Conservation (phyloP, 1,140 invertebrate genomes). For the Gryllus bimaculatus region DNA sequence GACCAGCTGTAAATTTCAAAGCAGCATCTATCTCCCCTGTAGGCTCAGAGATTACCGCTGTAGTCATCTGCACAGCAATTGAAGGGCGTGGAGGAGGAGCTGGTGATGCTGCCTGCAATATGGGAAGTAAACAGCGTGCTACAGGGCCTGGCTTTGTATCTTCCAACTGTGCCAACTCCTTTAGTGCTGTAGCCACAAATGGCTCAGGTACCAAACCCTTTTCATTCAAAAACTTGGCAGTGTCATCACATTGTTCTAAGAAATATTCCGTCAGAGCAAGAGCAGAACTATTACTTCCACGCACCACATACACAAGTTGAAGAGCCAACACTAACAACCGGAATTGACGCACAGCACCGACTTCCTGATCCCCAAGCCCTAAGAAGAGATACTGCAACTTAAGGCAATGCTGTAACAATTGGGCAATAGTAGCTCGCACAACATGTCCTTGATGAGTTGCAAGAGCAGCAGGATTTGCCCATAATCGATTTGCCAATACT, state of each 20-base stretch:
- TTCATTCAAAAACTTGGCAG: constrained; percentile 41
- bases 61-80: constrained; percentile 49
- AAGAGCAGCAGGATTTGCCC: constrained; percentile 39
- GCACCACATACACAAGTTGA: constrained; percentile 66
- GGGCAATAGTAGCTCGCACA: constrained; percentile 44
- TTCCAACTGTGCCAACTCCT: constrained; percentile 62
- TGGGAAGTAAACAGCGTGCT: constrained; percentile 65
- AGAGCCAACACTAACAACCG: constrained; percentile 74
- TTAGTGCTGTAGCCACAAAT: constrained; percentile 70
- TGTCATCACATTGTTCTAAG: constrained; percentile 46
- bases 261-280: constrained; percentile 53
- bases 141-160: constrained; percentile 81
- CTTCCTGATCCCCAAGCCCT: constrained; percentile 61
- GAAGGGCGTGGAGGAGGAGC: constrained; percentile 51
- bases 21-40: constrained; percentile 69
- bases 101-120: constrained; percentile 55
- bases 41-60: constrained; percentile 76
- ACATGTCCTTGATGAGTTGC: constrained; percentile 39
- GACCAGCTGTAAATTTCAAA: constrained; percentile 86
- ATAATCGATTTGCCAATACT: constrained; percentile 34
- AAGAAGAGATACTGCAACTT: constrained; percentile 76
- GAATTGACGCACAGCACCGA: constrained; percentile 69
- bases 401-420: constrained; percentile 61
- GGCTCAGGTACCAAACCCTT: constrained; percentile 52
- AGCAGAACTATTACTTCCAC: constrained; percentile 49